Evolutionary conservation across 2,888 invertebrate genomes (phyloP).

Genomic region (Prosapia bicincta): DNA sequence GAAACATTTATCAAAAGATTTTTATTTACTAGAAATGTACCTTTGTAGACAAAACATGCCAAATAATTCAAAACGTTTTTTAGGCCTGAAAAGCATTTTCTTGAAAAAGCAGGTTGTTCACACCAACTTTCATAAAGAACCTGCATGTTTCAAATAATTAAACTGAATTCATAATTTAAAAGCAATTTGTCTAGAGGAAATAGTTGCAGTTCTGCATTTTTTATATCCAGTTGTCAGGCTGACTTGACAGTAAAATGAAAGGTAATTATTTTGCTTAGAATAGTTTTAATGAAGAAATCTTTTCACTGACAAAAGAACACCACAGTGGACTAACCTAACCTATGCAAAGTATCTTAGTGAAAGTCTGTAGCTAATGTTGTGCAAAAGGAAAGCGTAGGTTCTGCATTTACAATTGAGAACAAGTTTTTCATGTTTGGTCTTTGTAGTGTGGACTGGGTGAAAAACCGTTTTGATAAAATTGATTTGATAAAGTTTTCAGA

Average conservation of each 20-base stretch:
- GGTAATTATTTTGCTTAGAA: not conserved
- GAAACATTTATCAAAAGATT: too few relatives aligned
- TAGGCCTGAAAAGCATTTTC: too few relatives aligned
- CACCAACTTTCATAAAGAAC: not conserved
- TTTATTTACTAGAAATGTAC: too few relatives aligned
- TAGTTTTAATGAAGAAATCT: not conserved
- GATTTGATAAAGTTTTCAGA: not conserved
- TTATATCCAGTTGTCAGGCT: not conserved
- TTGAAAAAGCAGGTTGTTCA: not conserved
- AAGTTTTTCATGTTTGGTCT: not conserved
- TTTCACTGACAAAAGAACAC: not conserved
- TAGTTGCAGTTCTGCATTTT: not conserved
- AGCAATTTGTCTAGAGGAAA: not conserved
- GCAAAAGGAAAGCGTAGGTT: not conserved
- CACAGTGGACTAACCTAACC: not conserved
- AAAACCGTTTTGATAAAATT: not conserved
- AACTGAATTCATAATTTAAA: not conserved
- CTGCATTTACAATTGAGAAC: not conserved
- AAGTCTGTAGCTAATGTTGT: not conserved
- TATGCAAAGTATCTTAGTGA: not conserved
- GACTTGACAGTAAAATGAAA: not conserved
- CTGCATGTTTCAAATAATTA: not conserved
- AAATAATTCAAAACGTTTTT: too few relatives aligned
- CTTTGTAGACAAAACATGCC: too few relatives aligned
- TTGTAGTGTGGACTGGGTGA: not conserved